These are phyloP conservation scores for Odontocolon sp. DNA, from an alignment of 2,888 invertebrate genomes.

Conservation along the genomic window DNA sequence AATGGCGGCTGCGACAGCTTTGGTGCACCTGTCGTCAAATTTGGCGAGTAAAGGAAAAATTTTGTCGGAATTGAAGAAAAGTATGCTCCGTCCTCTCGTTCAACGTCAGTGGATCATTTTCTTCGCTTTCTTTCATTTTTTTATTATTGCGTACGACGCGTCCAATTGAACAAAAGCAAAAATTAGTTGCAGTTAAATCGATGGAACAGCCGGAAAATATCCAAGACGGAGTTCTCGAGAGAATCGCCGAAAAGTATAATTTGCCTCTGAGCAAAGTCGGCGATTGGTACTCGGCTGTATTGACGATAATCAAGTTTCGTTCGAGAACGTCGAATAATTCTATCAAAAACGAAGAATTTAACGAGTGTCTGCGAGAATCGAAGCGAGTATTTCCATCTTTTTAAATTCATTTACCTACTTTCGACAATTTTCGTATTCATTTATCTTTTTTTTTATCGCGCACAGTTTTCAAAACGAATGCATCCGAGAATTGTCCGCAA, in stretches of 20 bases:
- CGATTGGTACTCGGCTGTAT: constrained; percentile 82
- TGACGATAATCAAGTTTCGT: constrained; percentile 81
- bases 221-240: constrained; percentile 76
- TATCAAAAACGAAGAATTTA: constrained; percentile 81
- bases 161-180: no score
- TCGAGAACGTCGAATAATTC: constrained; percentile 80
- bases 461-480: constrained; percentile 76
- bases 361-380: constrained; percentile 81
- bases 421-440: neutral
- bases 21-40: constrained; percentile 69
- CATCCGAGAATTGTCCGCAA: constrained; percentile 82
- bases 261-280: constrained; percentile 80
- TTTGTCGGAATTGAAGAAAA: constrained; percentile 74
- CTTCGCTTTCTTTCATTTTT: neutral
- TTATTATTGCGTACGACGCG: neutral
- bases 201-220: constrained; percentile 76
- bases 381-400: constrained; percentile 74
- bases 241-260: constrained; percentile 75
- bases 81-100: constrained; percentile 74
- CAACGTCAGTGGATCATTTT: constrained; percentile 71
- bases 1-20: constrained; percentile 68
- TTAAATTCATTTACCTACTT: neutral
- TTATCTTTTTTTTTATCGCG: constrained; percentile 6
- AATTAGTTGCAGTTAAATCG: constrained; percentile 78
- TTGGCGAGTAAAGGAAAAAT: constrained; percentile 73